phyloP scores from a whole-genome alignment of 2,797 vertebrate genomes.

The Neosalanx taihuensis region DNA sequence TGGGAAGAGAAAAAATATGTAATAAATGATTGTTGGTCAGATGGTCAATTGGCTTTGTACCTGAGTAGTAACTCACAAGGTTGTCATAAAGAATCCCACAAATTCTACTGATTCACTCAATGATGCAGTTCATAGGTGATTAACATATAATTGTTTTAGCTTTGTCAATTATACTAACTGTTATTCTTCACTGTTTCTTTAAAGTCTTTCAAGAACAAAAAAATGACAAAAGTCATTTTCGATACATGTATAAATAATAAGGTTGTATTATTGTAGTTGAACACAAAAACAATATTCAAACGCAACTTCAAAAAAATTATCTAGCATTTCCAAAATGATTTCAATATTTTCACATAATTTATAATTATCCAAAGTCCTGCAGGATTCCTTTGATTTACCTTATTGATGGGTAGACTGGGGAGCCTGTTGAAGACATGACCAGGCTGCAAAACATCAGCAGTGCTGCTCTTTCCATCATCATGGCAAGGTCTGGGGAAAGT shows the following conservation, averaged over 20 bases:
- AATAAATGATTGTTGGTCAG: conserved; percentile 17
- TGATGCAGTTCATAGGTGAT: background rate
- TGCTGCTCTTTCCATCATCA: conserved; percentile 80
- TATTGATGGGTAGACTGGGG: conserved; percentile 77
- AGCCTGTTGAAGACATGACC: conserved; percentile 73
- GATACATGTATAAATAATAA: background rate
- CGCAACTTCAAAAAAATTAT: background rate
- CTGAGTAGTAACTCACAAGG: background rate
- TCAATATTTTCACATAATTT: background rate
- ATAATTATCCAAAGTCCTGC: background rate
- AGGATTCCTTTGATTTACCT: conserved; percentile 72
- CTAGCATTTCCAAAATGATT: background rate
- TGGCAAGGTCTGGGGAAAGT: conserved; percentile 55
- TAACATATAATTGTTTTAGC: background rate
- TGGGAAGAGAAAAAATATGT: conserved; percentile 4
- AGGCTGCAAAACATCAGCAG: conserved; percentile 82
- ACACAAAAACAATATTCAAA: background rate
- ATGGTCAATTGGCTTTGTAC: background rate
- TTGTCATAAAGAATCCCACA: background rate
- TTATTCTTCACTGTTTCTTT: too few species aligned
- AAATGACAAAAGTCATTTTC: too few species aligned
- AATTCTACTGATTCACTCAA: conserved; percentile 1
- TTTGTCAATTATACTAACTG: background rate
- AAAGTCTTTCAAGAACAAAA: background rate
- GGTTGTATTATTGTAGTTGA: background rate